A percentile compares a stretch with the other conserved stretches of the same genome.
Evolutionary conservation across 2,113 vertebrate genomes (phyloP).

Genomic region (Syngnathoides biaculeatus): DNA sequence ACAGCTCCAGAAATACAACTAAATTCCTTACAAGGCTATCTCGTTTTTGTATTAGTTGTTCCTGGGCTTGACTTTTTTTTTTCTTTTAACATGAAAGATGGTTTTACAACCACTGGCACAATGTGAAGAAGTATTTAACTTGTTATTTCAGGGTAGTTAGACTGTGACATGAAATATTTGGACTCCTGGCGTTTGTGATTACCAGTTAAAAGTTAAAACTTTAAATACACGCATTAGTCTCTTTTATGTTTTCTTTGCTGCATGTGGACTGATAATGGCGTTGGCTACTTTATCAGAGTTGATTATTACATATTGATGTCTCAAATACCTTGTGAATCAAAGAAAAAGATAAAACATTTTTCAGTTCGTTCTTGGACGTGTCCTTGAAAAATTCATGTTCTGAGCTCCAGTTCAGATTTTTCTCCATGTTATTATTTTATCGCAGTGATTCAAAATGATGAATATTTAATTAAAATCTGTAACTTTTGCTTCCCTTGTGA

Average conservation of each 20-base stretch:
- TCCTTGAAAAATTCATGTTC: constrained; percentile 17
- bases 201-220: not conserved
- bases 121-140: not conserved
- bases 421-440: constrained; percentile 31
- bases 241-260: not conserved
- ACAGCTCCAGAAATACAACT: not conserved
- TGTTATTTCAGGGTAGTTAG: not conserved
- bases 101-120: not conserved
- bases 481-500: constrained; percentile 25
- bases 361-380: constrained; percentile 3
- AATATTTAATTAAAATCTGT: constrained; percentile 36
- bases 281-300: not conserved
- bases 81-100: too few species aligned
- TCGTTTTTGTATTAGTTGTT: not conserved
- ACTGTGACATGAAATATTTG: not conserved
- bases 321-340: not conserved
- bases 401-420: constrained; percentile 34
- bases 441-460: constrained; percentile 23
- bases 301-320: not conserved
- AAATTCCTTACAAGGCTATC: not conserved
- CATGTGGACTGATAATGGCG: not conserved
- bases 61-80: too few species aligned
- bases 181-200: not conserved
- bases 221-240: not conserved
- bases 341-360: not conserved